Evolutionary conservation across 2,797 vertebrate species (phyloP).

Genomic region (Gymnothorax javanicus): DNA sequence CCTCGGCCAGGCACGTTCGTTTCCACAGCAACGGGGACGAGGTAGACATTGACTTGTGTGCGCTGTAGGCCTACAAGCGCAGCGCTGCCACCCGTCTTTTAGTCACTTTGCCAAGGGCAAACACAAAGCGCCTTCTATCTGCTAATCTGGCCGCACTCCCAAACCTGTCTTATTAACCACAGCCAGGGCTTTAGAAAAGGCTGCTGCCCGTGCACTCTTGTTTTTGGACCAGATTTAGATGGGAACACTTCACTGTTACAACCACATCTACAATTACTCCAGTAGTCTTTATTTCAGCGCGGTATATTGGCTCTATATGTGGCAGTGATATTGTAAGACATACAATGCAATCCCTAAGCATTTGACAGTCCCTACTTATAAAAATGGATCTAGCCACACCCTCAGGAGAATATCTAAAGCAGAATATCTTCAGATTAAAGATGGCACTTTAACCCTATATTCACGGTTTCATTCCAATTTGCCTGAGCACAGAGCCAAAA

Average conservation of each 20-base stretch:
- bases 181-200: not conserved
- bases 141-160: conserved; percentile 5
- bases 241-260: not conserved
- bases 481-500: too few species aligned
- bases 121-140: conserved; percentile 3
- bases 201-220: not conserved
- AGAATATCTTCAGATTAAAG: too few species aligned
- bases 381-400: too few species aligned
- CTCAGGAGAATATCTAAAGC: too few species aligned
- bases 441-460: too few species aligned
- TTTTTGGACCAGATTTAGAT: not conserved
- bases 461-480: too few species aligned
- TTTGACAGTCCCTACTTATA: too few species aligned
- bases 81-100: conserved; percentile 7
- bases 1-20: conserved; percentile 9
- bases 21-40: conserved; percentile 8
- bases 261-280: not conserved
- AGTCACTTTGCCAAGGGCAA: conserved; percentile 3
- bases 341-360: not conserved
- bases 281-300: not conserved
- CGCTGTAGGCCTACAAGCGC: not conserved
- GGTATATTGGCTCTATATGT: not conserved
- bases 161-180: not conserved
- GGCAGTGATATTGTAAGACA: not conserved
- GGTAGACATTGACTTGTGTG: conserved; percentile 1